Percentiles rank a stretch among this genome's conserved stretches.
phyloP scores from a whole-genome alignment of 2,888 invertebrate genomes.

The Lomographa bimaculata region DNA sequence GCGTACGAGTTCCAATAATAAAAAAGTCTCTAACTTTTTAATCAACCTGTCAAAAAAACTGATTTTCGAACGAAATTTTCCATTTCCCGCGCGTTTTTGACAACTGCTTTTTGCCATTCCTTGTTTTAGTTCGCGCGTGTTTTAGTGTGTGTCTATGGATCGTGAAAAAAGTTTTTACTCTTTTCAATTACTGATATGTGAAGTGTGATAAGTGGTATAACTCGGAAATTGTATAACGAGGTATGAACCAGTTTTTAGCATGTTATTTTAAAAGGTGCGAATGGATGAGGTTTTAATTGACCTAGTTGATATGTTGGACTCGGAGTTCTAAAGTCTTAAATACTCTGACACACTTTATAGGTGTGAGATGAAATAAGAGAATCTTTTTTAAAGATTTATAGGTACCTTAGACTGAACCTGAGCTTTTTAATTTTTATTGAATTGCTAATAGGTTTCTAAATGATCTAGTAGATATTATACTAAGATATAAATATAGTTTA shows the following conservation, averaged over 20 bases:
- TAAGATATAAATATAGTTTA: too few relatives aligned
- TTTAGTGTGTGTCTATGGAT: conserved; percentile 19
- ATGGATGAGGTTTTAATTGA: conserved; percentile 7
- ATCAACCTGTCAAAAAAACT: conserved; percentile 12
- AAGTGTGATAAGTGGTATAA: conserved; percentile 18
- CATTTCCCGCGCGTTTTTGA: conserved; percentile 18
- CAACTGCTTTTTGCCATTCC: conserved; percentile 18
- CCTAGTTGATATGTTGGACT: too few relatives aligned
- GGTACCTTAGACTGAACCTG: too few relatives aligned
- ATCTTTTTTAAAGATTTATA: too few relatives aligned
- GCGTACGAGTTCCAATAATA: conserved; percentile 47
- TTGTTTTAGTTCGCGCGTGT: neutral
- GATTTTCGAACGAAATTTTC: conserved; percentile 10
- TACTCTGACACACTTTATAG: too few relatives aligned
- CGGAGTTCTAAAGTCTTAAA: too few relatives aligned
- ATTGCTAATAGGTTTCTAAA: too few relatives aligned
- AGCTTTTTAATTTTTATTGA: too few relatives aligned
- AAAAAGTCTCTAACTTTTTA: conserved; percentile 12
- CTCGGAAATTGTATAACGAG: conserved; percentile 20
- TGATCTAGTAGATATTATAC: too few relatives aligned
- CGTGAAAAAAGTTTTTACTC: conserved; percentile 16
- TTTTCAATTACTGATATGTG: conserved; percentile 19
- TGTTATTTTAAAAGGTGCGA: conserved; percentile 4
- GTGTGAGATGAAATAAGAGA: too few relatives aligned
- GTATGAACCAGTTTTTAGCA: conserved; percentile 15